These are phyloP conservation scores for Acrocyrtus sp. DNA, from an alignment of 2,888 invertebrate species.

Conservation along the genomic window DNA sequence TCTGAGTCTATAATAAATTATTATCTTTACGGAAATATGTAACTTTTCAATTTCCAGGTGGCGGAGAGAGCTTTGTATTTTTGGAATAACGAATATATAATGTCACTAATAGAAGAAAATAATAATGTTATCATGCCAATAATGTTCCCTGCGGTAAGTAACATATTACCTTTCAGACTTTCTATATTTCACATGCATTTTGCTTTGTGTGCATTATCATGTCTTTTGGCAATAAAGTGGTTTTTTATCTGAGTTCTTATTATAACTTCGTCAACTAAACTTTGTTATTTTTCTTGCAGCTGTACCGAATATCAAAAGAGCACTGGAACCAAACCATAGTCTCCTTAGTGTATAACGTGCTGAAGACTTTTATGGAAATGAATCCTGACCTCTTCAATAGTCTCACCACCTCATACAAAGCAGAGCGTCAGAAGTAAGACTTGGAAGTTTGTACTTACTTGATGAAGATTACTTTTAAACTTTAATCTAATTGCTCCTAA, in stretches of 20 bases:
- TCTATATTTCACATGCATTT: not conserved
- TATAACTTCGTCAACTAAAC: not conserved
- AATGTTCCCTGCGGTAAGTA: slow-evolving; percentile 99
- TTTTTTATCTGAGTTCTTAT: not conserved
- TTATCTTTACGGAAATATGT: not conserved
- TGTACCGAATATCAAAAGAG: slow-evolving; percentile 99
- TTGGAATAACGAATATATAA: slow-evolving; percentile 99
- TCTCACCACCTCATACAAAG: slow-evolving; percentile 97
- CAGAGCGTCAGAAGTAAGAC: slow-evolving; percentile 97
- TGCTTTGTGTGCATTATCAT: not conserved
- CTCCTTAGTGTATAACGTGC: slow-evolving; percentile 98
- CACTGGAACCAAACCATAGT: slow-evolving; percentile 99
- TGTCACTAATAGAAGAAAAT: slow-evolving; percentile 99
- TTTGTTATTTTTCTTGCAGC: no score
- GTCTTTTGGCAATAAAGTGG: no score
- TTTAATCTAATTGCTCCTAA: no score
- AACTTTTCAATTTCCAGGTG: slow-evolving; percentile 74
- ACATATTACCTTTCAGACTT: no score
- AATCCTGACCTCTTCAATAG: slow-evolving; percentile 99
- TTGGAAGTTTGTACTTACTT: no score
- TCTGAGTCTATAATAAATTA: not conserved
- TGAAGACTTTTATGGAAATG: slow-evolving; percentile 99
- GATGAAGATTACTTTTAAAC: no score
- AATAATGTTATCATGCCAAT: slow-evolving; percentile 98
- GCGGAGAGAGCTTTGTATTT: slow-evolving; percentile 99